Base-by-base conservation (phyloP, 2,113 vertebrate species). In the Myxocyprinus asiaticus region DNA sequence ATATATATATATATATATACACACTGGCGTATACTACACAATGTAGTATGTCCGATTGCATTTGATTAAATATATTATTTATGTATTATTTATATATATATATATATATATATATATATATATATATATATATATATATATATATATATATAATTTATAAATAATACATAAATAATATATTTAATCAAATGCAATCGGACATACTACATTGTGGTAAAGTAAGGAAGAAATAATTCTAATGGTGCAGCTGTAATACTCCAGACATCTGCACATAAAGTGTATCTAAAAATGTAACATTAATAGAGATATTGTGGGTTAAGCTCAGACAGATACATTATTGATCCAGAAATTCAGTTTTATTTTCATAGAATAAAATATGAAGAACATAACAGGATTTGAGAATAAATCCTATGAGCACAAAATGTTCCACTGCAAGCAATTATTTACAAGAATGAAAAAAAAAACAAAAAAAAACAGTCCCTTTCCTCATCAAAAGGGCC, bases 301-400 rank as follows among this genome's bases (percentile, higher is more conserved):
- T 33, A 33, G 51, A 55, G 51, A 55, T 5, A 5, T 15, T n/a
- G 56, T 15, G 33, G 12, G 48, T 45, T 3, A 3, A 62, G 56
- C 50, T 17, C 53, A 68, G 51, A 55, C 9, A 42, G 59, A 81
- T 22, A 33, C 59, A 76, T n/a, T 53, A 74, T 75, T 77, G 79
- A 81, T 81, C 61, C 81, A 85, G 79, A 85, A 78, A 74, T 80
- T 78, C 51, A 5, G 44, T 92, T 84, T 93, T 93, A 92, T 92
- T 93, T 90, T 86, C 84, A 87, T 92, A 85, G 88, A 91, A 89
- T 92, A 91, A 93, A 93, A 93, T 93, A 90, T 90, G 91, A 92
- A 93, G 89, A 88, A 93, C 91, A 92, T 91, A 93, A 90, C 89
- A 92, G 92, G 92, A 93, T 93, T 93, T 93, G 92, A 93, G 92